Conservation (phyloP, 2,113 vertebrate species). For the Atrichornis clamosus region DNA sequence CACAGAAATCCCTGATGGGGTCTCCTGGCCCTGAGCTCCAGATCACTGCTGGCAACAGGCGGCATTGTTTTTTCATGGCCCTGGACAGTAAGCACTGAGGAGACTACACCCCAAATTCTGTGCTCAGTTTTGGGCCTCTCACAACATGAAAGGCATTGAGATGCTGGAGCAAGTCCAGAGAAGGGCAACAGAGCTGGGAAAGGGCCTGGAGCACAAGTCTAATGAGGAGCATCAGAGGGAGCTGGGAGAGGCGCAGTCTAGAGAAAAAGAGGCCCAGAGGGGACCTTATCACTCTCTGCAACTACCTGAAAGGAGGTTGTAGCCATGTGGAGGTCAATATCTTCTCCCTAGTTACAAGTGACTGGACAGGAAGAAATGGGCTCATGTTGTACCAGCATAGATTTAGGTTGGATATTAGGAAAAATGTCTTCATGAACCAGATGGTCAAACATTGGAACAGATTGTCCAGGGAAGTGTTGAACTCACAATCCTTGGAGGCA, state of each 20-base stretch:
- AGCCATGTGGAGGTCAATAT: not conserved
- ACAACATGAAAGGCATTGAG: not conserved
- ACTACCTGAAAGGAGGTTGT: not conserved
- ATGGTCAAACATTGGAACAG: not conserved
- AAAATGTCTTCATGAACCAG: not conserved
- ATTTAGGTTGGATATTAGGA: not conserved
- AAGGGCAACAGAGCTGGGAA: not conserved
- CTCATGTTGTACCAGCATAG: not conserved
- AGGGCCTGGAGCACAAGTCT: not conserved
- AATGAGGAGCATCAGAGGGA: not conserved
- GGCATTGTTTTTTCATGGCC: too few relatives aligned
- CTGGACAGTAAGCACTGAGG: not conserved
- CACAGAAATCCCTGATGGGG: not conserved
- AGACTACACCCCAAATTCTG: not conserved
- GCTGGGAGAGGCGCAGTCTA: not conserved
- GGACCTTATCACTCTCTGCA: rapidly evolving
- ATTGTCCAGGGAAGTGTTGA: not conserved
- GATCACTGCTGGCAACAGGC: not conserved
- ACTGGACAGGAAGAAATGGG: not conserved
- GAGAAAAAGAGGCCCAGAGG: not conserved
- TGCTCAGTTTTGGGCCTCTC: not conserved
- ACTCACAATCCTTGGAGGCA: not conserved
- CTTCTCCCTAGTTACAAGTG: not conserved
- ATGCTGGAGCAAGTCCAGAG: not conserved
- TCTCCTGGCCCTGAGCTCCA: not conserved